These are phyloP conservation scores for Rhizoglyphus robini DNA, from an alignment of 1,140 invertebrate species.

Conservation along the genomic window DNA sequence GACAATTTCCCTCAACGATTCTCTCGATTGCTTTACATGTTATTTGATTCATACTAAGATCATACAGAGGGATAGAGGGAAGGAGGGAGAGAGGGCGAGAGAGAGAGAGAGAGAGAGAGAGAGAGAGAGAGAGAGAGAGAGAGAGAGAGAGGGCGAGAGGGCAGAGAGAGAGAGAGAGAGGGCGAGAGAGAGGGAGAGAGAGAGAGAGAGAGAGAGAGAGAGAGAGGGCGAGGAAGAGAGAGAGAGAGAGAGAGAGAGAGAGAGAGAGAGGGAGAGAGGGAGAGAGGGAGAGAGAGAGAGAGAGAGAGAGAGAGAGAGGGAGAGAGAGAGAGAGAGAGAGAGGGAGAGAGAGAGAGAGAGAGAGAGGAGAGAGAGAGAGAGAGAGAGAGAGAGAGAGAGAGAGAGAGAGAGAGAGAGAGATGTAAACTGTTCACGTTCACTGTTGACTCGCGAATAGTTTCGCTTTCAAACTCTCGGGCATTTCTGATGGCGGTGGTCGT, in stretches of 20 bases:
- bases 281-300: no score
- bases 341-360: conserved; percentile 28
- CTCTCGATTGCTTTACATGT: no score
- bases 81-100: background rate
- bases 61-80: conserved; percentile 26
- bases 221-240: background rate
- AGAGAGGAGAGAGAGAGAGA: background rate
- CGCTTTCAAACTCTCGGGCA: conserved; percentile 22
- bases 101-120: background rate
- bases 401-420: conserved; percentile 1
- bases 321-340: conserved; percentile 25
- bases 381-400: background rate
- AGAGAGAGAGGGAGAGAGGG: background rate
- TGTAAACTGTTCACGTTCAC: conserved; percentile 7
- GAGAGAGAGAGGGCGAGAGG: no score
- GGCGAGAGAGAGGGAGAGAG: conserved; percentile 23
- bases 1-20: no score
- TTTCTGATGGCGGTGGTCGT: conserved; percentile 80
- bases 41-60: no score
- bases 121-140: background rate
- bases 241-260: background rate
- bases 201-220: conserved; percentile 29
- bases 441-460: conserved; percentile 17
- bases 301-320: no score
- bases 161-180: no score